phyloP scores from a whole-genome alignment of 2,888 invertebrate species.

The Eumacrocentrus americanus region DNA sequence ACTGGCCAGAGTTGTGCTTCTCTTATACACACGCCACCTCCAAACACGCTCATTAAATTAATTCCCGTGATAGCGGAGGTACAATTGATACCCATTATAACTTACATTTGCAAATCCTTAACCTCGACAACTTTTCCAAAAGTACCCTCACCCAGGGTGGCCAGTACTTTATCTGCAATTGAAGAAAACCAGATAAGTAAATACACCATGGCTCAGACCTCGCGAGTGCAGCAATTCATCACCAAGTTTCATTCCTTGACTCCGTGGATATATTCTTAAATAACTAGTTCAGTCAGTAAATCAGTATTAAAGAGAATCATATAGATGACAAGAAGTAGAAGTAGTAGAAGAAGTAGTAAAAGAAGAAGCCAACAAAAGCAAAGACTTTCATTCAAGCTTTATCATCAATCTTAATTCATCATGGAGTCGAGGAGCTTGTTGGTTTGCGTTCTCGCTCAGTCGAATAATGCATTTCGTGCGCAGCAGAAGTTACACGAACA shows the following conservation, averaged over 20 bases:
- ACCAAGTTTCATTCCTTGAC: conserved; percentile 6
- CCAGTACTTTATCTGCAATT: conserved; percentile 96
- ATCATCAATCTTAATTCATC: conserved; percentile 2
- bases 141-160: conserved; percentile 99
- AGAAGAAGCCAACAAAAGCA: conserved; percentile 2
- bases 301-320: too few relatives aligned
- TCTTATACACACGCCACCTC: background rate
- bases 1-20: background rate
- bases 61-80: too few relatives aligned
- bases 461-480: conserved; percentile 21
- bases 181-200: conserved; percentile 64
- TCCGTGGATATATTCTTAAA: background rate
- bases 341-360: too few relatives aligned
- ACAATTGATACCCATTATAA: conserved; percentile 51
- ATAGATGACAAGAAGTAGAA: too few relatives aligned
- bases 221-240: conserved; percentile 39
- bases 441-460: conserved; percentile 33
- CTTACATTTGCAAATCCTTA: conserved; percentile 94
- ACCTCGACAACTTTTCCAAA: conserved; percentile 99
- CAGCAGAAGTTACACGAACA: conserved; percentile 35
- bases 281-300: background rate
- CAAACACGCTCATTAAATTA: background rate
- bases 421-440: conserved; percentile 16
- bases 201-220: conserved; percentile 42
- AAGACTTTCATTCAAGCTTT: background rate